Base-by-base conservation (phyloP, 2,888 invertebrate genomes). In the Chirona hameri region DNA sequence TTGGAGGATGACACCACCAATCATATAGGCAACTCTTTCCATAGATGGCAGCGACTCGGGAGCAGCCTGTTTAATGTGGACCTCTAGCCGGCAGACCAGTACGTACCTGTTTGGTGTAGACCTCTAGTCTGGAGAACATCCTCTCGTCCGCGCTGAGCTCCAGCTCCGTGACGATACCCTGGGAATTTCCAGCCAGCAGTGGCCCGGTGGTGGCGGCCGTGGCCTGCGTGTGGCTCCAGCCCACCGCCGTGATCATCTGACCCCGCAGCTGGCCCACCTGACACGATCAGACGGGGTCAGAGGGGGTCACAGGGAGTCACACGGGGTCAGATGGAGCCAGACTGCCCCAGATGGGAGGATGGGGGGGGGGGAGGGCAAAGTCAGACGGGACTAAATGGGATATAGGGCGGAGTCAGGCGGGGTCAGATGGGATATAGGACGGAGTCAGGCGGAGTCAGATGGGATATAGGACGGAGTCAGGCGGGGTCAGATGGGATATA, bases 221-320 rank as follows among this genome's bases (percentile, higher is more conserved):
- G 55, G 87, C 91, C 85, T 94, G 93, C 83, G 91, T 91, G 85
- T 91, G 91, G 88, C 95, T 97, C 94, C 97, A 98, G 0, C 93
- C 97, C 0, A 98, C 94, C 81, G 95, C 94, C 0, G 97, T 96
- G 46, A 98, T 93, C 87, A 95, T 93, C 88, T 96, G 94, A 72
- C 93, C 92, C 85, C 86, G 86, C 57, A 87, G 82, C 88, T 93
- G 93, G 55, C 87, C 87, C 65, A 88, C 90, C 91, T 91, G 85
- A 10, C 84, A 21, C 57, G 21, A 1, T 10, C 52, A 52, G 52
- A 14, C 52, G 52, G 52, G 10, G 52, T 14, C 14, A 14, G 52
- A 14, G 52, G 7, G 57, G 7, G 21, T 4, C 57, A 57, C 18
- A 18, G 57, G 21, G 18, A 4, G 57, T 57, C 18, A n/a, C n/a